A percentile compares a stretch with the other conserved stretches of the same genome.
Evolutionary conservation across 2,888 invertebrate genomes (phyloP).

Genomic region (Drosophila bunnanda): DNA sequence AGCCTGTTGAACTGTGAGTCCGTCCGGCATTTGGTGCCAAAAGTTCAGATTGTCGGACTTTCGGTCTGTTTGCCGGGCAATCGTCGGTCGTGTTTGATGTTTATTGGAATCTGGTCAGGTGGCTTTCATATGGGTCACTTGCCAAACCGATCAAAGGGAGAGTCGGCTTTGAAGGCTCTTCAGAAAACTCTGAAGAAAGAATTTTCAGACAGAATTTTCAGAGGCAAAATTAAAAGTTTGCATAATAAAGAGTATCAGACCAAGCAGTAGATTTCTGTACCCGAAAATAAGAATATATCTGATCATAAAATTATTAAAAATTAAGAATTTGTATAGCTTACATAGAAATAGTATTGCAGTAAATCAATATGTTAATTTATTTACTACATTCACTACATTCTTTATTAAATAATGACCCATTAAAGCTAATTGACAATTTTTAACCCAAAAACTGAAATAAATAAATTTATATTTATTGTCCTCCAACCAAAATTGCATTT

Average conservation of each 20-base stretch:
- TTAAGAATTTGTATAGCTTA: too few species aligned
- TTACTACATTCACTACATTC: neutral
- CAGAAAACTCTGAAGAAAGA: too few species aligned
- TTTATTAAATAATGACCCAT: neutral
- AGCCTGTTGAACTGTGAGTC: conserved; percentile 40
- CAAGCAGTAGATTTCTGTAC: neutral
- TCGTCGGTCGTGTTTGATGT: conserved; percentile 18
- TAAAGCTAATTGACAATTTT: neutral
- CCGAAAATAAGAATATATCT: neutral
- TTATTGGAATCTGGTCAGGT: conserved; percentile 23
- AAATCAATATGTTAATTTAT: neutral
- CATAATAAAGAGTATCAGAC: neutral
- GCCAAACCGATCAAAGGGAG: conserved; percentile 14
- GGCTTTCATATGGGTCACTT: conserved; percentile 1
- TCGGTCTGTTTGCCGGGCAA: conserved; percentile 39
- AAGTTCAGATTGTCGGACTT: conserved; percentile 38
- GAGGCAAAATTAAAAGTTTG: neutral
- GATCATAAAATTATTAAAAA: too few species aligned
- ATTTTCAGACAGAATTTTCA: neutral
- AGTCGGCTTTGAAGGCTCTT: neutral
- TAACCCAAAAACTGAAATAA: neutral
- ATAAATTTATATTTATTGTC: neutral
- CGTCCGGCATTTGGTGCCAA: conserved; percentile 32
- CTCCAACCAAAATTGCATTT: neutral
- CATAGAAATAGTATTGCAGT: neutral